These are phyloP conservation scores for Dicrostonyx torquatus DNA, from an alignment of 2,797 vertebrate species.

Conservation along the genomic window DNA sequence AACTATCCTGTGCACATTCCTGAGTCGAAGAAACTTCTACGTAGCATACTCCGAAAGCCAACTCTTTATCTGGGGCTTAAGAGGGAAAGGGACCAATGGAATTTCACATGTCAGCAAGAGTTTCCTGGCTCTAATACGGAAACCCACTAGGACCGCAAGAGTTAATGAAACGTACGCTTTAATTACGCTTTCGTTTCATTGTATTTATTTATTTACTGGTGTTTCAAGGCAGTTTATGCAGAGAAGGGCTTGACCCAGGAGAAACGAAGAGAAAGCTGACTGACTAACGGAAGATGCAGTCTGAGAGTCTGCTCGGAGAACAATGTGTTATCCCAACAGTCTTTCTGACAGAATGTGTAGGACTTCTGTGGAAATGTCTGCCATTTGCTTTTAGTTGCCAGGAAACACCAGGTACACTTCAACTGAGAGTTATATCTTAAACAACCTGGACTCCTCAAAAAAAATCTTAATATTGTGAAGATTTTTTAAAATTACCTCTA, in stretches of 20 bases:
- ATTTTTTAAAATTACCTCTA: not conserved
- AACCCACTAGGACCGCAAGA: not conserved
- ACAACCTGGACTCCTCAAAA: not conserved
- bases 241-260: not conserved
- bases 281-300: not conserved
- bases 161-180: not conserved
- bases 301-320: not conserved
- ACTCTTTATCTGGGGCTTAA: conserved; percentile 46
- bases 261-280: not conserved
- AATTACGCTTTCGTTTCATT: not conserved
- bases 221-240: not conserved
- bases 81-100: not conserved
- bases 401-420: not conserved
- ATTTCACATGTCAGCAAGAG: not conserved
- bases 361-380: not conserved
- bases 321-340: not conserved
- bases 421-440: not conserved
- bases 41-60: conserved; percentile 39
- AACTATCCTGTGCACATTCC: not conserved
- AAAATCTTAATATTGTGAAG: not conserved
- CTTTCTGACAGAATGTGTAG: not conserved
- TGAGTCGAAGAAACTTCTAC: not conserved
- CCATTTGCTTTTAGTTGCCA: not conserved
- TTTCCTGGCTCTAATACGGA: not conserved
- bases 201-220: not conserved